Conservation (phyloP, 1,140 invertebrate species). For the Zaprionus davidi region DNA sequence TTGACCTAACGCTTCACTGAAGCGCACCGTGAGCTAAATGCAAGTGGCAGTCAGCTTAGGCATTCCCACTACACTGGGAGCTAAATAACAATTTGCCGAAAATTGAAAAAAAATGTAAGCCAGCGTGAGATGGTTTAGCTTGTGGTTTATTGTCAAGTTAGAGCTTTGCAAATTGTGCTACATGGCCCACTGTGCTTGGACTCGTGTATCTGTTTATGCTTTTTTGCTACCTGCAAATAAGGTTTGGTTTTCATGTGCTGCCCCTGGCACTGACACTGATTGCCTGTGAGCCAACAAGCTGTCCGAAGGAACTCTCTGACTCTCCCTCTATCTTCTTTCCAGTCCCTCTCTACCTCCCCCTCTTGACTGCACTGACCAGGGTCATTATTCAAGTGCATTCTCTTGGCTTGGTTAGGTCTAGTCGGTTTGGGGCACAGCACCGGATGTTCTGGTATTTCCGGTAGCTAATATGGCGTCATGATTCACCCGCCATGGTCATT, state of each 20-base stretch:
- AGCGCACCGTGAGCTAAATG: slow-evolving; percentile 62
- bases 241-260: slow-evolving; percentile 51
- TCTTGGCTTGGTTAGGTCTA: slow-evolving; percentile 30
- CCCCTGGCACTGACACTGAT: slow-evolving; percentile 72
- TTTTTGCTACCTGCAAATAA: slow-evolving; percentile 71
- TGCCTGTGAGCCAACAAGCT: slow-evolving; percentile 53
- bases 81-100: no score
- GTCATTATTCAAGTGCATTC: slow-evolving; percentile 70
- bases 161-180: no score
- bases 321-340: neutral
- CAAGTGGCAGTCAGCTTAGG: slow-evolving; percentile 38
- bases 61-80: slow-evolving; percentile 2
- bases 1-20: slow-evolving; percentile 73
- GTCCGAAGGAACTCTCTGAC: neutral
- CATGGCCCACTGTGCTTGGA: neutral
- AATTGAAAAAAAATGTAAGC: no score
- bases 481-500: slow-evolving; percentile 47
- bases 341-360: slow-evolving; percentile 12
- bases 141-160: neutral
- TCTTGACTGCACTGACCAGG: slow-evolving; percentile 66
- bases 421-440: slow-evolving; percentile 46
- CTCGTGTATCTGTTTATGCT: slow-evolving; percentile 46
- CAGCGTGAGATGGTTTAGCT: no score
- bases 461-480: slow-evolving; percentile 64
- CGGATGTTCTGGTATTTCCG: slow-evolving; percentile 74